phyloP scores from a whole-genome alignment of 2,113 vertebrate genomes.

The Corynorhinus townsendii region DNA sequence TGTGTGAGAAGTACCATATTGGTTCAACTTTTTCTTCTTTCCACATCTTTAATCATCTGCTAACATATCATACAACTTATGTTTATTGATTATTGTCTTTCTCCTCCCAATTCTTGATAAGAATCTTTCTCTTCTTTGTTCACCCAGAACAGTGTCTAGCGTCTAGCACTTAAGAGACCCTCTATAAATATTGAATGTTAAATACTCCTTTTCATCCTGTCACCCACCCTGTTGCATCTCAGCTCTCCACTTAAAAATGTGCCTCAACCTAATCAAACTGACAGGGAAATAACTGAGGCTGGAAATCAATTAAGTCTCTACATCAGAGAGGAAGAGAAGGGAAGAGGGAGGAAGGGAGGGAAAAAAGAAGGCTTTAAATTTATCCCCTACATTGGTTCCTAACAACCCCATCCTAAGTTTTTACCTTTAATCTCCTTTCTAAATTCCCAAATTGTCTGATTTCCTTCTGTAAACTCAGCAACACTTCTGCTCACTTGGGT shows the following conservation, averaged over 20 bases:
- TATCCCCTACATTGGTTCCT: not conserved
- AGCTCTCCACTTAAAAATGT: not conserved
- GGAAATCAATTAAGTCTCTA: not conserved
- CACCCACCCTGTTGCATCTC: not conserved
- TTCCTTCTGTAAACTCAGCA: constrained; percentile 21
- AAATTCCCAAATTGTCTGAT: constrained; percentile 18
- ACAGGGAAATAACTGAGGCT: not conserved
- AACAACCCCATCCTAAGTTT: not conserved
- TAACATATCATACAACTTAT: not conserved
- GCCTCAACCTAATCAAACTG: not conserved
- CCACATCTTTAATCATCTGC: not conserved
- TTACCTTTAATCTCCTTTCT: not conserved
- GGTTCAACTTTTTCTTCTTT: constrained; percentile 3
- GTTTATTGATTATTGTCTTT: not conserved
- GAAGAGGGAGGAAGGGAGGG: not conserved
- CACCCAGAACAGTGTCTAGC: not conserved
- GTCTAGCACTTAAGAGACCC: not conserved
- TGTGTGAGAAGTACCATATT: not conserved
- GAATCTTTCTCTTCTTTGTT: not conserved
- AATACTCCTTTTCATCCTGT: not conserved
- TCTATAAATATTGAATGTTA: not conserved
- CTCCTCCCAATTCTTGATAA: not conserved
- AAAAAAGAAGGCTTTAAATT: not conserved
- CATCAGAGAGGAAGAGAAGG: not conserved
- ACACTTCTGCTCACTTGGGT: not conserved